Evolutionary conservation across 2,113 vertebrate species (phyloP).

Genomic region (Lycaon pictus): DNA sequence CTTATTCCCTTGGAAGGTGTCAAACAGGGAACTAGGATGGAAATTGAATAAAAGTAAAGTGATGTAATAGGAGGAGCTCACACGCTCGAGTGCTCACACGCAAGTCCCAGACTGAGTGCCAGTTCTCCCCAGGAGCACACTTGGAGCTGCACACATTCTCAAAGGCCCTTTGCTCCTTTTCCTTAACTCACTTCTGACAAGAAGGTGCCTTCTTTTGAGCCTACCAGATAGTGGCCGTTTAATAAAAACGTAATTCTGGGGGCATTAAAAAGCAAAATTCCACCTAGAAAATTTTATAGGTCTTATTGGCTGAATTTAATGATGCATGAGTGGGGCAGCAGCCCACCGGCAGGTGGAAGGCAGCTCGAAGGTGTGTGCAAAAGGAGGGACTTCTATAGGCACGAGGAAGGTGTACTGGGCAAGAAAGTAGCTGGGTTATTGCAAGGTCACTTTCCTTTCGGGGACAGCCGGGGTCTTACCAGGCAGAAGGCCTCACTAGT

Average conservation of each 20-base stretch:
- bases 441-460: not conserved
- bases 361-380: not conserved
- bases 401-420: not conserved
- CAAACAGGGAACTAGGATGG: too few species aligned
- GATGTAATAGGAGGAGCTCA: accelerated
- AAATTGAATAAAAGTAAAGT: not conserved
- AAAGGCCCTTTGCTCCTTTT: not conserved
- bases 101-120: accelerated
- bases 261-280: not conserved
- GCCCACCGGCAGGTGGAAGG: not conserved
- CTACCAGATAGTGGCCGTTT: not conserved
- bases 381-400: not conserved
- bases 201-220: not conserved
- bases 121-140: not conserved
- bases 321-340: not conserved
- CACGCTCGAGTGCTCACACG: accelerated
- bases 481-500: not conserved
- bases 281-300: not conserved
- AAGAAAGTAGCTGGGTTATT: too few species aligned
- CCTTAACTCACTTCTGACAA: not conserved
- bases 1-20: not conserved
- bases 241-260: not conserved
- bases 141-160: not conserved
- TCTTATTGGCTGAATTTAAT: not conserved
- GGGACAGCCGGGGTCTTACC: not conserved